Evolutionary conservation across 2,888 invertebrate genomes (phyloP).

Genomic region (Brachycybe producta): DNA sequence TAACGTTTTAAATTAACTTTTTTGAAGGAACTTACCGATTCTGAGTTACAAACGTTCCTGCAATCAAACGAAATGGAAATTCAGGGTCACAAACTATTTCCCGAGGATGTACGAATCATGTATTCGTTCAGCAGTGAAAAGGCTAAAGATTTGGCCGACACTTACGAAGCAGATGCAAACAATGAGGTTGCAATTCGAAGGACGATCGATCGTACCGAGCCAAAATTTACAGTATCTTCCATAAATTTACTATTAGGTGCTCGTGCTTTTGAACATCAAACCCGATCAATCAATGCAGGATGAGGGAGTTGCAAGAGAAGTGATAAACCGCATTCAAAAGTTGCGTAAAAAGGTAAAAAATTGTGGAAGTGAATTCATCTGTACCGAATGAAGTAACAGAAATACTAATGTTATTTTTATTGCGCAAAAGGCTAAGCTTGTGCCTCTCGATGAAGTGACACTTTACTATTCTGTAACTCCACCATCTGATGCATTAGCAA

Average conservation of each 20-base stretch:
- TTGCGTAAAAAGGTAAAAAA: slow-evolving; percentile 67
- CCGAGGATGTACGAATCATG: slow-evolving; percentile 68
- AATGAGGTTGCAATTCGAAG: slow-evolving; percentile 58
- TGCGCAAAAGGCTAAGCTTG: slow-evolving; percentile 55
- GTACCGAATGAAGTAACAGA: too few relatives aligned
- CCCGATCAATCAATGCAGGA: slow-evolving; percentile 81
- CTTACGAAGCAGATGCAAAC: slow-evolving; percentile 82
- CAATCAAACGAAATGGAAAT: slow-evolving; percentile 56
- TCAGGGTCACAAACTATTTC: slow-evolving; percentile 58
- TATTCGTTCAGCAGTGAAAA: slow-evolving; percentile 54
- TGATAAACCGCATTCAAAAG: slow-evolving; percentile 91
- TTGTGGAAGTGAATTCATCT: too few relatives aligned
- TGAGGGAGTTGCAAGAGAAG: slow-evolving; percentile 89
- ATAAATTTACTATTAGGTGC: slow-evolving; percentile 36
- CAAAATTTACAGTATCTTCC: not conserved
- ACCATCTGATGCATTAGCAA: slow-evolving; percentile 43
- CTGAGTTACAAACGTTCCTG: slow-evolving; percentile 62
- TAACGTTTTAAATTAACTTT: slow-evolving; percentile 5
- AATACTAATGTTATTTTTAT: too few relatives aligned
- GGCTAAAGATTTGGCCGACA: slow-evolving; percentile 46
- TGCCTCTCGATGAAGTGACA: slow-evolving; percentile 78
- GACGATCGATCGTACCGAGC: slow-evolving; percentile 1
- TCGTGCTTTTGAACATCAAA: slow-evolving; percentile 77
- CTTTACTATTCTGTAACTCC: slow-evolving; percentile 59
- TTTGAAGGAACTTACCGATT: slow-evolving; percentile 49